Base-by-base conservation (phyloP, 1,140 invertebrate species). In the Melitaea cinxia region DNA sequence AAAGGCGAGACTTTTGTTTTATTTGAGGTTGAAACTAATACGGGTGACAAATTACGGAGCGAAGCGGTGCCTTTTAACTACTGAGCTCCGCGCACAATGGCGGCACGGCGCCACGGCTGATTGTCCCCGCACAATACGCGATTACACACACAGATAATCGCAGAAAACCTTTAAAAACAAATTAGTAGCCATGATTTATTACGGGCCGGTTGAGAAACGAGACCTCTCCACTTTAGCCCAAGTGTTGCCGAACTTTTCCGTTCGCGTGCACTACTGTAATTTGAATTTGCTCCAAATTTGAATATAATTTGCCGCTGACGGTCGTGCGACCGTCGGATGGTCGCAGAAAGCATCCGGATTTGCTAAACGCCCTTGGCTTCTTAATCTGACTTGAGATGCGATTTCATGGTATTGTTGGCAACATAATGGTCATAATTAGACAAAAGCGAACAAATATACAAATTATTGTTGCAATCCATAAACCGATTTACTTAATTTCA, bases 141-240 rank as follows among this genome's bases (percentile, higher is more conserved):
- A 82, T 85, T 83, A 77, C 82, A 78, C 82, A 80, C 74, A 75
- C 75, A 83, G 78, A 85, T 84, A 86, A 83, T 77, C 80, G 78
- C 74, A 77, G 74, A 75, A 85, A 87, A 89, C 80, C 79, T 90
- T 90, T 88, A 90, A 90, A 90, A 90, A 85, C 88, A 90, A 90
- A 90, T 90, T 89, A 90, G 85, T 80, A 77, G 81, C 77, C 70
- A 86, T 90, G 88, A 90, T 90, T 90, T 90, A 90, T 90, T 85
- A 70, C 54, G 23, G 39, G 17, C 79, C 45, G 47, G 76, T 86
- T 89, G 80, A 83, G 85, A 88, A 80, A 80, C 68, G 65, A 52
- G 60, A 23, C 50, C 26, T 47, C 33, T 28, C 42, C 42, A 47
- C 37, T 52, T 35, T 52, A 33, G 28, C 15, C 26, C 42, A 28